phyloP scores from a whole-genome alignment of 2,797 vertebrate species.

The Manis crassicaudata region DNA sequence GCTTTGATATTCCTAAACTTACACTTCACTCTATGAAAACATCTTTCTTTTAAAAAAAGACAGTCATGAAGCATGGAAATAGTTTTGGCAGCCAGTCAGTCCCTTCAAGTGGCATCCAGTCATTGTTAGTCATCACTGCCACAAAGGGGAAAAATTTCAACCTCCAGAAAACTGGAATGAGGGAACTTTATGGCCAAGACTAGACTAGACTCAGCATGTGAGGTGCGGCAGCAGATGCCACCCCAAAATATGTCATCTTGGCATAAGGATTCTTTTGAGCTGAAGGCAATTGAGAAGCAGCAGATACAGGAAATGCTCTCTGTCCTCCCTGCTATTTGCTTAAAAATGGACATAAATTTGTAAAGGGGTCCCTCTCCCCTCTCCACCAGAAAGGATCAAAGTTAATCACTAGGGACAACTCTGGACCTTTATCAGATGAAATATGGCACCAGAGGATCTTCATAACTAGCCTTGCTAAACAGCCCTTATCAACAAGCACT shows the following conservation, averaged over 20 bases:
- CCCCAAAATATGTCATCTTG: neutral
- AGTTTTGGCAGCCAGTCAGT: neutral
- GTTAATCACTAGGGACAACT: neutral
- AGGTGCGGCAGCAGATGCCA: no score
- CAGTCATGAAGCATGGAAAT: neutral
- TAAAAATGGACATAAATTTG: neutral
- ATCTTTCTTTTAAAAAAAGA: slow-evolving; percentile 35
- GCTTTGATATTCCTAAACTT: slow-evolving; percentile 48
- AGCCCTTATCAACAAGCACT: neutral
- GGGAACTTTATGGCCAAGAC: neutral
- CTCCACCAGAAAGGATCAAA: neutral
- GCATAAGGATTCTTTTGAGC: neutral
- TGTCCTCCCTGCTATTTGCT: neutral
- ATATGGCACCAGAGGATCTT: neutral
- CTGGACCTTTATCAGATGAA: neutral
- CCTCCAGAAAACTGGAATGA: neutral
- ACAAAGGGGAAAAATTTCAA: neutral
- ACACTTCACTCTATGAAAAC: slow-evolving; percentile 14
- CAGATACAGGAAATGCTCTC: neutral
- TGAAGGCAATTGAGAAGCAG: neutral
- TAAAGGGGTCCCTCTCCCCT: neutral
- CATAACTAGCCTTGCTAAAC: neutral
- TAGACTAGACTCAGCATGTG: neutral
- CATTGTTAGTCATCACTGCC: neutral
- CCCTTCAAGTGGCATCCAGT: neutral